Percentiles rank a stretch among this genome's conserved stretches.
Conservation (phyloP, 2,113 vertebrate species). For the Dasypus novemcinctus region DNA sequence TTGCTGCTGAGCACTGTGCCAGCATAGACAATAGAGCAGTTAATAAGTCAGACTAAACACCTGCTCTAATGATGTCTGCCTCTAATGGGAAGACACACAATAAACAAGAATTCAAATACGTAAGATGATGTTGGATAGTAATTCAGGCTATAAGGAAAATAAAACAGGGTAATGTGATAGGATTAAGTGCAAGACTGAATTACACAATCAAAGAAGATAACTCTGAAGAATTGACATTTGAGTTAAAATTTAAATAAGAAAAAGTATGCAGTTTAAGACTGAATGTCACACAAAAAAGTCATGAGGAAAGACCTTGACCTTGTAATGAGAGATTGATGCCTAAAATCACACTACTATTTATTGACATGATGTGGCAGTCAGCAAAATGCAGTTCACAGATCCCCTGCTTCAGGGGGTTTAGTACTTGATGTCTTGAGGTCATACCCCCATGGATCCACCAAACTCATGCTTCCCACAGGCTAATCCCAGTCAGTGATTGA, state of each 20-base stretch:
- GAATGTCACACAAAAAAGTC: neutral
- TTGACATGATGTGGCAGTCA: neutral
- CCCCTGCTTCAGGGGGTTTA: neutral
- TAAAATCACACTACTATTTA: neutral
- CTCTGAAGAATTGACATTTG: neutral
- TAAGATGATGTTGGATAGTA: neutral
- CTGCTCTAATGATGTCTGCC: neutral
- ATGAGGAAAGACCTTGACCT: neutral
- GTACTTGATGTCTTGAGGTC: neutral
- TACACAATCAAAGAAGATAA: neutral
- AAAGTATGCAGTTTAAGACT: neutral
- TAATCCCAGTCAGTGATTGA: neutral
- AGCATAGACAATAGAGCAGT: neutral
- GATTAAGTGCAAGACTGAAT: neutral
- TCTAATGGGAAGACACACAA: neutral
- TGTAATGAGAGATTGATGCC: neutral
- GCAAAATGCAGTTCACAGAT: neutral
- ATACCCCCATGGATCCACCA: accelerated
- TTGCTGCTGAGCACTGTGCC: neutral
- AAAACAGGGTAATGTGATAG: neutral
- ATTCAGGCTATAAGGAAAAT: neutral
- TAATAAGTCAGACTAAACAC: neutral
- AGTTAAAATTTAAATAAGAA: constrained; percentile 37
- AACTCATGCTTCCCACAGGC: neutral
- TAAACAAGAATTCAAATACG: neutral